A percentile compares a stretch with the other conserved stretches of the same genome.
phyloP scores from a whole-genome alignment of 2,888 invertebrate genomes.

The Lapara coniferarum region DNA sequence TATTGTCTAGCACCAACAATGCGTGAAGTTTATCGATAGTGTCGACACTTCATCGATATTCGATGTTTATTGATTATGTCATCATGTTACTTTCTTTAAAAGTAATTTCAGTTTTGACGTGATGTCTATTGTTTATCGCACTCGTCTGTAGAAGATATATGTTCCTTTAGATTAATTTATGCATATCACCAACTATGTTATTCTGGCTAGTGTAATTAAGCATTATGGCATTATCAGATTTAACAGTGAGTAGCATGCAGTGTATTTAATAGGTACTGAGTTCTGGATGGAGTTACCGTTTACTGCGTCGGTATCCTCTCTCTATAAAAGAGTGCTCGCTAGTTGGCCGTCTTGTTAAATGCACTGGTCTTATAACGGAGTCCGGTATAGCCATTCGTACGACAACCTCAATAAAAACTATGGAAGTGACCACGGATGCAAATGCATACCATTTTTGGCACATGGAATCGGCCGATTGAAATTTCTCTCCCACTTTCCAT shows the following conservation, averaged over 20 bases:
- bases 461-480: background rate
- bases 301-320: too few species aligned
- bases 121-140: background rate
- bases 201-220: too few species aligned
- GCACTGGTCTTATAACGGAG: background rate
- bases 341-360: background rate
- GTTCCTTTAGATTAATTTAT: too few species aligned
- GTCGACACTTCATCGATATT: slow-evolving; percentile 42
- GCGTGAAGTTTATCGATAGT: slow-evolving; percentile 49
- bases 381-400: background rate
- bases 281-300: too few species aligned
- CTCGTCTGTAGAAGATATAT: too few species aligned
- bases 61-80: slow-evolving; percentile 25
- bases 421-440: slow-evolving; percentile 3
- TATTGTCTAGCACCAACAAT: slow-evolving; percentile 38
- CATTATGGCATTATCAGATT: too few species aligned
- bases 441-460: slow-evolving; percentile 4
- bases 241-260: too few species aligned
- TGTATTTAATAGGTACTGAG: too few species aligned
- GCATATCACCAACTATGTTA: too few species aligned
- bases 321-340: background rate
- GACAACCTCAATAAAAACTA: background rate
- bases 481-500: slow-evolving; percentile 17
- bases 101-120: background rate
- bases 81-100: slow-evolving; percentile 8